Conservation (phyloP, 2,888 invertebrate species). For the Hoplodrina ambigua region DNA sequence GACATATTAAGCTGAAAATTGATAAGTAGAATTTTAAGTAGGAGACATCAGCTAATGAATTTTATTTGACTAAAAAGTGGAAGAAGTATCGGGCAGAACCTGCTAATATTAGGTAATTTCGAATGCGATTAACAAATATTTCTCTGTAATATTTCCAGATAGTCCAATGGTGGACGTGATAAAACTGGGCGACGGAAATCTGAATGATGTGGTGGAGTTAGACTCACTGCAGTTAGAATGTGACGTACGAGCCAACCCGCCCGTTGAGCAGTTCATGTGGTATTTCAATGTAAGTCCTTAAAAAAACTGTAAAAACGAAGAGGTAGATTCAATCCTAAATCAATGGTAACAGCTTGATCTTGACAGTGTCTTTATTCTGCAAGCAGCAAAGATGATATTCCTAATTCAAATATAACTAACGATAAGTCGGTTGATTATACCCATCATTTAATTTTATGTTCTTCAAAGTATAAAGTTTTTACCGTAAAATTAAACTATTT, state of each 20-base stretch:
- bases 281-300: slow-evolving; percentile 84
- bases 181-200: slow-evolving; percentile 77
- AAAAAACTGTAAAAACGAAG: background rate
- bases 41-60: no score
- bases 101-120: background rate
- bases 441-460: background rate
- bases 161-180: slow-evolving; percentile 85
- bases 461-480: background rate
- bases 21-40: no score
- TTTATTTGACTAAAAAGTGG: no score
- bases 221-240: slow-evolving; percentile 83
- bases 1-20: no score
- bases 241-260: slow-evolving; percentile 85
- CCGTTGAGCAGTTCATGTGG: slow-evolving; percentile 82
- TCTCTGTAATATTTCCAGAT: slow-evolving; percentile 74
- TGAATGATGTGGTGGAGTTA: slow-evolving; percentile 82
- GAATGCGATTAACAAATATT: background rate
- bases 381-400: no score
- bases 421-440: no score
- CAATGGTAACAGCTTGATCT: no score
- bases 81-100: no score
- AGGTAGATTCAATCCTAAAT: no score
- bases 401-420: no score
- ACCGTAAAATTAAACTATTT: no score
- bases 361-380: no score